Conservation (phyloP, 2,888 invertebrate genomes). For the Monoplex corrugatus region DNA sequence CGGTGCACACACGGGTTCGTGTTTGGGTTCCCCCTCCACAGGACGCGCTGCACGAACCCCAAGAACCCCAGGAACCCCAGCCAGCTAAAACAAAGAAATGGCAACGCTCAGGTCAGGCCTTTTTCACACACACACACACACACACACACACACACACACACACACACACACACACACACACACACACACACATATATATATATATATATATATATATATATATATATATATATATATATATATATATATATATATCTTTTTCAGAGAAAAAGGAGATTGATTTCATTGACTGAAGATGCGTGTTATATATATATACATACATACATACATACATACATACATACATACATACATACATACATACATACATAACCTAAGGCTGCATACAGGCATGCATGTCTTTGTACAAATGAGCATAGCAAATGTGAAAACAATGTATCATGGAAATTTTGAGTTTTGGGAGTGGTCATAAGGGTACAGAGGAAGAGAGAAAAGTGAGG, state of each 20-base stretch:
- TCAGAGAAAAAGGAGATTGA: too few relatives aligned
- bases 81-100: not conserved
- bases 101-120: not conserved
- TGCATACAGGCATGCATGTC: conserved; percentile 14
- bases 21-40: not conserved
- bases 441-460: too few relatives aligned
- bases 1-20: not conserved
- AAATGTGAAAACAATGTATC: too few relatives aligned
- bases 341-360: conserved; percentile 47
- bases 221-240: conserved; percentile 5
- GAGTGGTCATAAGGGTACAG: not conserved
- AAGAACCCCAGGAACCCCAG: not conserved
- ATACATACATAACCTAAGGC: conserved; percentile 44
- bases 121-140: conserved; percentile 15
- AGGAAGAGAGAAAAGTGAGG: not conserved
- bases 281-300: too few relatives aligned
- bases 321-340: conserved; percentile 44
- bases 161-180: conserved; percentile 24
- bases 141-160: not conserved
- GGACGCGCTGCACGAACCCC: not conserved
- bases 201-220: conserved; percentile 41
- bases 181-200: conserved; percentile 4
- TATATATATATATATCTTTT: not conserved
- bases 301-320: not conserved
- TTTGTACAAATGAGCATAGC: conserved; percentile 4